Base-by-base conservation (phyloP, 2,113 vertebrate species). In the Astatotilapia flaviijosephi region DNA sequence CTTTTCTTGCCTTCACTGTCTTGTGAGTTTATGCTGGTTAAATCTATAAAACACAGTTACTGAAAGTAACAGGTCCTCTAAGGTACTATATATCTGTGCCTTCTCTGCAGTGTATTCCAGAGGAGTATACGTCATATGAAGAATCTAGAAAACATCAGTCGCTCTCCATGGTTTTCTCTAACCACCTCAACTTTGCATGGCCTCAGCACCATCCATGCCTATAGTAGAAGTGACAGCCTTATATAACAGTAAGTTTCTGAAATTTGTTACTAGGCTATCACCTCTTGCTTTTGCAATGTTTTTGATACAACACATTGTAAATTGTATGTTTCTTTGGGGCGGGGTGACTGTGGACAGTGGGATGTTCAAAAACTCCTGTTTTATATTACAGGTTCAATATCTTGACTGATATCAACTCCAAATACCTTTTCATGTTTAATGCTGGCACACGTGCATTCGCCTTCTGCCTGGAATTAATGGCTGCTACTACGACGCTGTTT, bases 91-190 rank as follows among this genome's bases (percentile, higher is more conserved):
- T 6, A 9, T 84, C 15, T 83, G 21, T 75, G 26, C 14, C 1
- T 17, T 60, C 56, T 60, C 23, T 79, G 6, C 95, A 97, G 96
- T 2, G 1, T 96, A n/a, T 97, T 97, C 83, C 96, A 97, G 65
- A 89, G 86, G 89, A 95, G 95, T 37, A 94, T 96, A 65, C 92
- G 96, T 82, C 93, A 96, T 68, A 94, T 97, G 89, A 97, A 96
- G 88, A 94, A 94, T 81, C 92, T 95, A 84, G 97, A 97, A 92
- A 97, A 97, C 13, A 49, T 95, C 56, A 98, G 97, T 82, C 95
- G 95, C 26, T 97, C 97, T 6, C 96, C 95, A 1, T 97, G 97
- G 95, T 94, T 97, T 84, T 97, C 97, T 31, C 95, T 96, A n/a
- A 94, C 95, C 77, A 96, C 95, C 14, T 97, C 96, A 3, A 95